A percentile compares a stretch with the other conserved stretches of the same genome.
Conservation (phyloP, 2,888 invertebrate species). For the Eristalinus sepulchralis region DNA sequence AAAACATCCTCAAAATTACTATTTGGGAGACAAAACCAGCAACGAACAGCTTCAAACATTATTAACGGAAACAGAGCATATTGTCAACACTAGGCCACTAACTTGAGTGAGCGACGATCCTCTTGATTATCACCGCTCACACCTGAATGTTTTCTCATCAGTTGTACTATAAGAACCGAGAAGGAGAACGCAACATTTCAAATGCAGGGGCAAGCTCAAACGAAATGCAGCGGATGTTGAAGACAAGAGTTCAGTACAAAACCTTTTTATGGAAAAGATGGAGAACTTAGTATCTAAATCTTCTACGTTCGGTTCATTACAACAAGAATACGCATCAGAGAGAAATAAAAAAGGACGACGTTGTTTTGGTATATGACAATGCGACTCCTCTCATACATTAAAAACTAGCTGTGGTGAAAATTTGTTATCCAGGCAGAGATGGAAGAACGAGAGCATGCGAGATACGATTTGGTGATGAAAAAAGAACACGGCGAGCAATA, state of each 20-base stretch:
- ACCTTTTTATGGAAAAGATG: conserved; percentile 6
- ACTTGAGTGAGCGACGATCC: conserved; percentile 11
- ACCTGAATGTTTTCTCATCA: background rate
- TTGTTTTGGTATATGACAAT: too few species aligned
- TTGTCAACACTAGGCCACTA: background rate
- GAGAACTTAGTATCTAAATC: conserved; percentile 1
- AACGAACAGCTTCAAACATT: background rate
- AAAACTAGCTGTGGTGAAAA: too few species aligned
- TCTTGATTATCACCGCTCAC: background rate
- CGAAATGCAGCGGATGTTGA: background rate
- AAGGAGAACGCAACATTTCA: background rate
- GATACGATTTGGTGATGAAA: too few species aligned
- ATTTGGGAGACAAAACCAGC: background rate
- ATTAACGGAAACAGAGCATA: background rate
- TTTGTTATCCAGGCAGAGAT: too few species aligned
- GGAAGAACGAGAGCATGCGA: too few species aligned
- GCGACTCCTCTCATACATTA: too few species aligned
- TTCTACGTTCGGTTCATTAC: background rate
- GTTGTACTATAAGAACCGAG: background rate
- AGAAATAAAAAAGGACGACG: too few species aligned
- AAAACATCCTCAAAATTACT: background rate
- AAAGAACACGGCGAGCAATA: too few species aligned
- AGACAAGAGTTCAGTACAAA: conserved; percentile 2
- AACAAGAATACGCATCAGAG: background rate
- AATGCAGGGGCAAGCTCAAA: background rate